A percentile compares a stretch with the other conserved stretches of the same genome.
Conservation (phyloP, 2,797 vertebrate species). For the Anguilla obscura region DNA sequence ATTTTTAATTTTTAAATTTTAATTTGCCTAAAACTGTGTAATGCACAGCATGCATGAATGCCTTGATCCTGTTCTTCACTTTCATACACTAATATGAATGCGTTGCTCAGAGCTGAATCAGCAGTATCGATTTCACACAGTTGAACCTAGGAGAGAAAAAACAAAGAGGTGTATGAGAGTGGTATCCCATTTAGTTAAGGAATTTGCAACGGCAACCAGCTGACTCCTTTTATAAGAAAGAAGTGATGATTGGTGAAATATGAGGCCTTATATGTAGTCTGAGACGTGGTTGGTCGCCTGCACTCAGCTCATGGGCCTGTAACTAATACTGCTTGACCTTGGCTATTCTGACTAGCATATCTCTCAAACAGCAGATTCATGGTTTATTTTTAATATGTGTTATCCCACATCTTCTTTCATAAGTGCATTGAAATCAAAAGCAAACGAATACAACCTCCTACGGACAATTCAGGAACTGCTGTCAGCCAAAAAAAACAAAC, state of each 20-base stretch:
- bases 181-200: constrained; percentile 55
- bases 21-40: not conserved
- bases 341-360: constrained; percentile 24
- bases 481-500: not conserved
- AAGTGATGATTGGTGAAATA: constrained; percentile 71
- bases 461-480: not conserved
- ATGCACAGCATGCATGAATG: not conserved
- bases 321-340: constrained; percentile 50
- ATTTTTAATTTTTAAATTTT: not conserved
- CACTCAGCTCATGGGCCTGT: constrained; percentile 46
- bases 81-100: not conserved
- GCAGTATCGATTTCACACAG: not conserved
- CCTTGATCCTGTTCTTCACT: not conserved
- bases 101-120: not conserved
- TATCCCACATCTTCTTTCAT: constrained; percentile 22
- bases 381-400: constrained; percentile 19
- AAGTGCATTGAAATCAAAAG: not conserved
- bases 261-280: constrained; percentile 55
- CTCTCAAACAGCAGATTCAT: constrained; percentile 14
- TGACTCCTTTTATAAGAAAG: constrained; percentile 59
- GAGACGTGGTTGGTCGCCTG: constrained; percentile 52
- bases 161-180: not conserved
- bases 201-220: constrained; percentile 54
- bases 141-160: constrained; percentile 23
- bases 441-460: not conserved